Base-by-base conservation (phyloP, 2,113 vertebrate species). In the Oreochromis spilurus region DNA sequence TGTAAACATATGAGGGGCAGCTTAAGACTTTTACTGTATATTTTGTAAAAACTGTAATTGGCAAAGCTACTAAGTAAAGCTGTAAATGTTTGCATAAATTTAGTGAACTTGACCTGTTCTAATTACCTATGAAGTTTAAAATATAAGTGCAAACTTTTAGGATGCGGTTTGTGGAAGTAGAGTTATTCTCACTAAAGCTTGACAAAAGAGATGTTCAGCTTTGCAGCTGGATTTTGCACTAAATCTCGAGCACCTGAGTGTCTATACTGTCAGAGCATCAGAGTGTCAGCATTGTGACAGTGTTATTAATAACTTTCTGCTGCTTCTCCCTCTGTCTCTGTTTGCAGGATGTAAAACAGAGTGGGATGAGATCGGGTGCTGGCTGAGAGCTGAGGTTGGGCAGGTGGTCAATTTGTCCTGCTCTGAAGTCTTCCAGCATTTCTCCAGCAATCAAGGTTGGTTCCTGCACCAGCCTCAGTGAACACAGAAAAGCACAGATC, bases 351-450 rank as follows among this genome's bases (percentile, higher is more conserved):
- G 96, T 75, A 82, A 88, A 58, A 97, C 96, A 1, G 93, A 96
- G 54, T 97, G 96, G 96, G 96, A 97, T 2, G 90, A 93, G n/a
- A 93, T 97, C 3, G 91, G 92, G n/a, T 97, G 96, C 85, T 97
- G 96, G 96, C 88, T 58, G 12, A 88, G 89, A 84, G 94, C 96
- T 11, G 95, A 96, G 1, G 86, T 94, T 3, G 96, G 96, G 9
- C 95, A 96, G 72, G 91, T 96, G 88, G 93, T 96, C 70, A 96
- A 97, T 26, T 84, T 96, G 2, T 96, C 96, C 82, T 97, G 96
- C 82, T 92, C 95, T 0, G 94, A 96, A 5, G 88, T 97, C 48
- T 96, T 96, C 65, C 94, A 95, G 87, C 96, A 95, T 91, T 94
- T 97, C 75, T 96, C 94, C 86, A 96, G 90, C 80, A 95, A 91